Evolutionary conservation across 2,797 vertebrate genomes (phyloP).

Genomic region (Acipenser oxyrinchus): DNA sequence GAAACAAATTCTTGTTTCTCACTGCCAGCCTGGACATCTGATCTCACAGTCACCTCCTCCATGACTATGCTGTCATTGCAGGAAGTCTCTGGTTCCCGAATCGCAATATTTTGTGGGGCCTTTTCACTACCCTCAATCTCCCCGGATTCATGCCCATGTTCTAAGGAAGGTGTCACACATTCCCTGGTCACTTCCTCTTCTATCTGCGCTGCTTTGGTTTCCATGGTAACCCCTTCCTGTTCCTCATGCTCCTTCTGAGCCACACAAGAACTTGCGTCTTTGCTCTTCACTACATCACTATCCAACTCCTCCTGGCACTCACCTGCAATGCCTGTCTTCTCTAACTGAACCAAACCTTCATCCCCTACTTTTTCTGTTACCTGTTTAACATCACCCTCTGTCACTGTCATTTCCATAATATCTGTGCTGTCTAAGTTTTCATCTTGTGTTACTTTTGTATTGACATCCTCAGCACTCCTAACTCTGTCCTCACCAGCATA

Average conservation of each 20-base stretch:
- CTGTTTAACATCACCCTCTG: slow-evolving; percentile 12
- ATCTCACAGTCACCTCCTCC: background rate
- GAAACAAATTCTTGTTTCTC: background rate
- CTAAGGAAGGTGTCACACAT: background rate
- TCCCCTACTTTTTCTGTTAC: background rate
- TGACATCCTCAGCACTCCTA: slow-evolving; percentile 5
- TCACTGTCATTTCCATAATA: background rate
- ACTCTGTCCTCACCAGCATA: background rate
- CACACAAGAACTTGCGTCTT: background rate
- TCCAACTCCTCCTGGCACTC: background rate
- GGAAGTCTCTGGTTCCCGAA: background rate
- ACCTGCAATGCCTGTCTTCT: background rate
- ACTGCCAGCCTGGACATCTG: background rate
- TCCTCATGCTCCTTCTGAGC: background rate
- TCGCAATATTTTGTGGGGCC: background rate
- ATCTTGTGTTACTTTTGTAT: background rate
- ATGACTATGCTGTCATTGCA: background rate
- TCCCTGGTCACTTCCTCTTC: background rate
- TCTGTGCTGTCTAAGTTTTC: slow-evolving; percentile 19
- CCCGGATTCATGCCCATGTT: background rate
- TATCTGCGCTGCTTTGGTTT: background rate
- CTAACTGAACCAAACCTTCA: background rate
- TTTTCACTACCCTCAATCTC: background rate
- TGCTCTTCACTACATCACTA: background rate
- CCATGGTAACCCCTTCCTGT: background rate